Conservation (phyloP, 1,140 invertebrate species). For the Drosophila nigrodunni region DNA sequence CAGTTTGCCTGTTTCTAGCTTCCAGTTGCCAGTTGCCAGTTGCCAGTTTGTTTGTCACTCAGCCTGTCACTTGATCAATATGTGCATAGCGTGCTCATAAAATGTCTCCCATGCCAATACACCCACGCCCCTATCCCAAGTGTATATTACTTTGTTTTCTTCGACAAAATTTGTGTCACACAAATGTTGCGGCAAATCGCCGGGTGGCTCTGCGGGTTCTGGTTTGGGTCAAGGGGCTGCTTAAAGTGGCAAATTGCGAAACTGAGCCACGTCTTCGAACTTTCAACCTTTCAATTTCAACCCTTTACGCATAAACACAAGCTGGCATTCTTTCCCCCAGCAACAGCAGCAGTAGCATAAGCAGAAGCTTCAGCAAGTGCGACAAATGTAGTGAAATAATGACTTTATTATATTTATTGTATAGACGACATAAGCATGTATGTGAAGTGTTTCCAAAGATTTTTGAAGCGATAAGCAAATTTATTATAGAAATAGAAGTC, state of each 20-base stretch:
- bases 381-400: slow-evolving; percentile 72
- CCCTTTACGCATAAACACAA: slow-evolving; percentile 66
- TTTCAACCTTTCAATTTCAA: slow-evolving; percentile 48
- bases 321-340: slow-evolving; percentile 22
- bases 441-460: slow-evolving; percentile 15
- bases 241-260: slow-evolving; percentile 64
- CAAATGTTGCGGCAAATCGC: slow-evolving; percentile 66
- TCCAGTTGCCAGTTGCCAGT: slow-evolving; percentile 38
- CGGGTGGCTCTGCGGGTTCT: not conserved
- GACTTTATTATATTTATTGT: slow-evolving; percentile 59
- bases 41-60: slow-evolving; percentile 79
- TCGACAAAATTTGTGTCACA: slow-evolving; percentile 66
- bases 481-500: slow-evolving; percentile 2
- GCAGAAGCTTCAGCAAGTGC: slow-evolving; percentile 33
- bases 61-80: slow-evolving; percentile 81
- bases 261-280: slow-evolving; percentile 50
- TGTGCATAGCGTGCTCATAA: slow-evolving; percentile 80
- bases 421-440: not conserved
- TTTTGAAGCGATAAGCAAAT: slow-evolving; percentile 26
- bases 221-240: slow-evolving; percentile 64
- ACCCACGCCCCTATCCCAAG: not conserved
- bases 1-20: slow-evolving; percentile 40
- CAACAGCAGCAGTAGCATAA: not conserved
- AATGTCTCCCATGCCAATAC: slow-evolving; percentile 47
- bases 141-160: slow-evolving; percentile 74